Evolutionary conservation across 2,888 invertebrate species (phyloP).

Genomic region (Ephialtes manifestator): DNA sequence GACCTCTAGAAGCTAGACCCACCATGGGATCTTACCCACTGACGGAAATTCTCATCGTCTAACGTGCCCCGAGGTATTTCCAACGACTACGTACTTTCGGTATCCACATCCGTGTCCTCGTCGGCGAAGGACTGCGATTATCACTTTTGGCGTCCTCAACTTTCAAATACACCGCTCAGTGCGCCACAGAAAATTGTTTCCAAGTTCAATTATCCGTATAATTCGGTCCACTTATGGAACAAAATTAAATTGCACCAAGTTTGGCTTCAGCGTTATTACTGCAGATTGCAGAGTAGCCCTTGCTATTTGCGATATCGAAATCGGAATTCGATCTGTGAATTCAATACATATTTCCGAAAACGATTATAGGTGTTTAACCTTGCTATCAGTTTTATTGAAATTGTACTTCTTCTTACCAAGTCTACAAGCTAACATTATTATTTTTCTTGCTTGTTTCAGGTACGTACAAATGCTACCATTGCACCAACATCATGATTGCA

Average conservation of each 20-base stretch:
- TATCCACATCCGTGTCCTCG: not conserved
- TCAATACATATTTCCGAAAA: not conserved
- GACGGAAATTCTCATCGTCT: conserved; percentile 24
- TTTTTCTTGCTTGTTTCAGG: conserved; percentile 73
- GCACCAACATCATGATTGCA: conserved; percentile 12
- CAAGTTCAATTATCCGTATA: conserved; percentile 14
- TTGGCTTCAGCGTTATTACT: not conserved
- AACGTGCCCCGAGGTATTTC: conserved; percentile 17
- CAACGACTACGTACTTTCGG: conserved; percentile 11
- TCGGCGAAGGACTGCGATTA: not conserved
- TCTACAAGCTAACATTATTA: not conserved
- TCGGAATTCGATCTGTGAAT: not conserved
- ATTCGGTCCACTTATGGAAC: not conserved
- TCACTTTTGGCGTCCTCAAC: conserved; percentile 12
- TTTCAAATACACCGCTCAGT: not conserved
- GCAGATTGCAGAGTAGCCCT: not conserved
- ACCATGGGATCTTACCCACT: not conserved
- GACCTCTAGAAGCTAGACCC: conserved; percentile 19
- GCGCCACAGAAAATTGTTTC: not conserved
- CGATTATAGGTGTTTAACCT: not conserved
- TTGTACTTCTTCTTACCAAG: not conserved
- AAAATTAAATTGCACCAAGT: not conserved
- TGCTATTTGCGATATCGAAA: not conserved
- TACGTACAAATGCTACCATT: conserved; percentile 67
- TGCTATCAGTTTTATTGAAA: not conserved